Evolutionary conservation across 2,113 vertebrate species (phyloP), one percentile per base, ranked within the genome.

Genomic region (Osmerus eperlanus): DNA sequence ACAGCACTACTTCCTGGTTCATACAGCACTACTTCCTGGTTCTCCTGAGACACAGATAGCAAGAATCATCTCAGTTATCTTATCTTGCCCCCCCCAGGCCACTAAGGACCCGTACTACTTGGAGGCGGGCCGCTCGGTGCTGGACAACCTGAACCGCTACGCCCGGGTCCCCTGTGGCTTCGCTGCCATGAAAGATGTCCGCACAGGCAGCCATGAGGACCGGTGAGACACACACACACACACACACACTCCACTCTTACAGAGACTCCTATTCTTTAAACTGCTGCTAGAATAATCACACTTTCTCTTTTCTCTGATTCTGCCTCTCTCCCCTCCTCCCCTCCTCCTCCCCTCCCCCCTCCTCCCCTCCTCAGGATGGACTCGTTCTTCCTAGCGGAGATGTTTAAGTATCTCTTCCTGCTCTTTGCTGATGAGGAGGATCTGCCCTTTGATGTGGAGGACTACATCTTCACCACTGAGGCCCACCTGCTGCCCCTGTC

Each of bases 341-440:
- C 4, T 15, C 59, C 51, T 4, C 55, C 13, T 2, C 23, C 2
- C 55, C 14, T 1, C 23, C 19, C 5, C 36, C 4, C 11, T 0
- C 11, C n/a, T 15, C 32, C n/a, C 3, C 11, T 19, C 53, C 54
- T 52, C 80, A 99, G 97, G 80, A 99, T 99, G 97, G 97, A 99
- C 84, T 99, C 97, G 0, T 99, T 99, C 87, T 99, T 99, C 90
- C 89, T 99, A 65, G 97, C 97, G 0, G 97, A 99, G 90, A 99
- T 99, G 97, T 99, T 99, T 90, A 99, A 99, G 77, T 99, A 99
- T 73, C 92, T 99, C 68, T 99, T 95, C 84, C 90, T 99, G 78
- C 89, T 99, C 56, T 99, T 99, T 82, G 95, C 97, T 66, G 96
- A 99, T 70, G 89, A 91, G 19, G 95, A 96, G 32, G 95, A 99